Evolutionary conservation across 2,113 vertebrate species (phyloP).

Genomic region (Procavia capensis): DNA sequence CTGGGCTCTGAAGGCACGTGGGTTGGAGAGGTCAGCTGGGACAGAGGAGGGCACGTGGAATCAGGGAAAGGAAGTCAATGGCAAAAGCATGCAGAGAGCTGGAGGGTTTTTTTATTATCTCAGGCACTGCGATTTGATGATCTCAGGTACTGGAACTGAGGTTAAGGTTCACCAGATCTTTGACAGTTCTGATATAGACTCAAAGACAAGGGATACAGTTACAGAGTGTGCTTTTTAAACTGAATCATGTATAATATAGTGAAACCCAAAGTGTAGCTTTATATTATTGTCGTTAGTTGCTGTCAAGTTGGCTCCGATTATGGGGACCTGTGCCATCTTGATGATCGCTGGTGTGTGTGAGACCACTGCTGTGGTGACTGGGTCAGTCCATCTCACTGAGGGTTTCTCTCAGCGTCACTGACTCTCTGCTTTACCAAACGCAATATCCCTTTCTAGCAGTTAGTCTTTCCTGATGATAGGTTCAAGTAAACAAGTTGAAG

Average conservation of each 20-base stretch:
- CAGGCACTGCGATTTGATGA: too few species aligned
- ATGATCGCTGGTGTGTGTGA: not conserved
- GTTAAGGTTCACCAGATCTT: not conserved
- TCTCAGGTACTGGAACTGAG: not conserved
- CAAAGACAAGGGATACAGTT: not conserved
- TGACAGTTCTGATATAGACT: not conserved
- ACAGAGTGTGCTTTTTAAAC: not conserved
- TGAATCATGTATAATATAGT: not conserved
- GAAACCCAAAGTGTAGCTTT: not conserved
- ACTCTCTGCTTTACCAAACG: not conserved
- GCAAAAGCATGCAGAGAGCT: not conserved
- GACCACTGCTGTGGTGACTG: not conserved
- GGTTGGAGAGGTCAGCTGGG: not conserved
- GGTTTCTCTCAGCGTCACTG: not conserved
- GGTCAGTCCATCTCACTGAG: not conserved
- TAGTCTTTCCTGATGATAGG: not conserved
- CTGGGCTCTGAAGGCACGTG: not conserved
- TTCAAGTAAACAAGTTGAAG: not conserved
- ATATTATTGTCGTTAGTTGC: not conserved
- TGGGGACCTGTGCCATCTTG: not conserved
- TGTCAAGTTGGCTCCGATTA: not conserved
- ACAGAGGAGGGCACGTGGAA: not conserved
- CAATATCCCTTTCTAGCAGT: too few species aligned
- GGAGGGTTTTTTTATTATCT: not conserved
- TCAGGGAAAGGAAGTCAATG: not conserved